Conservation (phyloP, 1,140 invertebrate genomes). For the Caenorhabditis inopinata region DNA sequence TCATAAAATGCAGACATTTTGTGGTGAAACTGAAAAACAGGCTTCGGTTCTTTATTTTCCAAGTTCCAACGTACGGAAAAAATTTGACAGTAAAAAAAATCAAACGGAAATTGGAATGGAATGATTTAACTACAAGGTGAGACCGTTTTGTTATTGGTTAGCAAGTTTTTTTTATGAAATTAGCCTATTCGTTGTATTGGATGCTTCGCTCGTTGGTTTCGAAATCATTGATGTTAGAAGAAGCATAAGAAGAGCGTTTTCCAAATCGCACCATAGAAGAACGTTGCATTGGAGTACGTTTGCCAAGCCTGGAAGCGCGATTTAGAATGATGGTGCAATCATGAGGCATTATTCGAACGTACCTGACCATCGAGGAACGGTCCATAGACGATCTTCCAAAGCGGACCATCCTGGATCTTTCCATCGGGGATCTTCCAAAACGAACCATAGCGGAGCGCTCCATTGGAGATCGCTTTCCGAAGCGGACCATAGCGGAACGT, state of each 20-base stretch:
- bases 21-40: neutral
- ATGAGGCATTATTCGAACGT: neutral
- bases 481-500: constrained; percentile 52
- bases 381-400: constrained; percentile 51
- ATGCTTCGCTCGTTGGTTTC: neutral
- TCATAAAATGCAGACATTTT: neutral
- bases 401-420: constrained; percentile 43
- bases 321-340: neutral
- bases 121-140: neutral
- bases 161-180: neutral
- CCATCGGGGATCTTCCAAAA: constrained; percentile 35
- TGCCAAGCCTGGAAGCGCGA: constrained; percentile 32
- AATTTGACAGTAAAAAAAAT: neutral
- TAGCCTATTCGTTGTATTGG: neutral
- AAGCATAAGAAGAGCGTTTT: neutral
- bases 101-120: neutral
- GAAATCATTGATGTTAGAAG: neutral
- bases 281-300: constrained; percentile 43
- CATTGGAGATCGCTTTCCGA: constrained; percentile 48
- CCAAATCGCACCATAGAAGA: constrained; percentile 30
- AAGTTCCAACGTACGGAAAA: neutral
- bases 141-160: neutral
- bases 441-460: constrained; percentile 47
- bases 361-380: constrained; percentile 48
- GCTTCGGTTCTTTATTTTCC: constrained; percentile 14